Evolutionary conservation across 2,797 vertebrate genomes (phyloP), one percentile per base, ranked within the genome.

Genomic region (Poecile montanus): DNA sequence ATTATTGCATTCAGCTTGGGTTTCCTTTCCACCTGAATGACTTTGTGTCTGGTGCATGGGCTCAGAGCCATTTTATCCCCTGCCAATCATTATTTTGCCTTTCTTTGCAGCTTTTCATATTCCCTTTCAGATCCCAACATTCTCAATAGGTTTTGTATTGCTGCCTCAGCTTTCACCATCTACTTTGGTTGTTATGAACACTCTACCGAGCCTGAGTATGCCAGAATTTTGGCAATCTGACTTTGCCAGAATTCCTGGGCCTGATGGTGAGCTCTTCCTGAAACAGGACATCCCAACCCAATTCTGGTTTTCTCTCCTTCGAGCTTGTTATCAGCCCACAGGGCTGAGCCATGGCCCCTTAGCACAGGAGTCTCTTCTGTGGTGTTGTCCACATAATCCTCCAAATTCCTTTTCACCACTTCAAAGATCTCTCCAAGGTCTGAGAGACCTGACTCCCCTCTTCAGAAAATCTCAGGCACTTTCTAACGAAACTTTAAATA

Each of bases 1-100:
- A 1, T 42, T 65, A 16, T 1, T 5, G 0, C 1, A 1, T 86
- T 20, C 11, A 57, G 13, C 48, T 56, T 21, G 12, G 18, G 16
- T 42, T 79, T 67, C 57, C 72, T 42, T 85, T 72, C 68, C 45
- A 9, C 42, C 48, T 53, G 18, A 90, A 44, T 29, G 32, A 23
- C 32, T 73, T 34, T 26, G 29, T 65, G 44, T 30, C 54, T 34
- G n/a, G 20, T 50, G 8, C 51, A 53, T 11, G 29, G 73, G 27
- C 42, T 80, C 26, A 27, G 42, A n/a, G 38, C 14, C 56, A 48
- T 65, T 56, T 65, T 53, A 53, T 61, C 68, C 56, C 38, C 54
- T 76, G 30, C 8, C 34, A 44, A 29, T 61, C 42, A n/a, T n/a
- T 14, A 18, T 73, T 77, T 63, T 53, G 38, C 23, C 13, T 23